Evolutionary conservation across 2,888 invertebrate genomes (phyloP), one percentile per base, ranked within the genome.

Genomic region (Tenthredo amoena): DNA sequence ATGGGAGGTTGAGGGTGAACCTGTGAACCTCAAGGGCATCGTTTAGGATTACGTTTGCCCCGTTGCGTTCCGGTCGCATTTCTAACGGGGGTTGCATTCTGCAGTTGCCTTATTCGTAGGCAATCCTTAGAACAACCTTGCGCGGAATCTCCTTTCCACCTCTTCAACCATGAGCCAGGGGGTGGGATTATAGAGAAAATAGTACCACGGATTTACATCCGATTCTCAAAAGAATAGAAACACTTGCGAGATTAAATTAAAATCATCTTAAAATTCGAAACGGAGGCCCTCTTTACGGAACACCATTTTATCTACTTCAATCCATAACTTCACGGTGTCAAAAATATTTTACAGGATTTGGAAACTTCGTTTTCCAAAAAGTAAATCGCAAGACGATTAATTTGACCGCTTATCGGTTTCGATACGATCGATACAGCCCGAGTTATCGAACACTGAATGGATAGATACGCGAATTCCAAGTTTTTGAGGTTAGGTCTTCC

Each of bases 11-110:
- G 81, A 82, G 82, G 81, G 86, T 86, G 81, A 81, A 81, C 65
- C 83, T 83, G 31, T 71, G 83, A 88, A 88, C 89, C 91, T 91
- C 91, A 88, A 89, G 90, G 90, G 89, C 87, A 87, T 87, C 88
- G 88, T 87, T 88, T 84, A 85, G 86, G 87, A 88, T 88, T 87
- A 87, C 84, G 83, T 87, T 83, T 83, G 83, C 83, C 68, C 83
- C 83, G 83, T 83, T 83, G 83, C 83, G 68, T 83, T 83, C 40
- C 50, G 68, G 83, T 83, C 68, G 68, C 83, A 68, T 83, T 62
- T 68, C 72, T 37, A 43, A 43, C 72, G 58, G 40, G 37, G 58
- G 34, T 12, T 58, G 68, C 68, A 68, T 68, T 68, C 34, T 68
- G 34, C 68, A 31, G 31, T 34, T 26, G 68, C 34, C 68, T 68